A percentile compares a stretch with the other conserved stretches of the same genome.
phyloP scores from a whole-genome alignment of 2,888 invertebrate species.

The Chironomus riparius region DNA sequence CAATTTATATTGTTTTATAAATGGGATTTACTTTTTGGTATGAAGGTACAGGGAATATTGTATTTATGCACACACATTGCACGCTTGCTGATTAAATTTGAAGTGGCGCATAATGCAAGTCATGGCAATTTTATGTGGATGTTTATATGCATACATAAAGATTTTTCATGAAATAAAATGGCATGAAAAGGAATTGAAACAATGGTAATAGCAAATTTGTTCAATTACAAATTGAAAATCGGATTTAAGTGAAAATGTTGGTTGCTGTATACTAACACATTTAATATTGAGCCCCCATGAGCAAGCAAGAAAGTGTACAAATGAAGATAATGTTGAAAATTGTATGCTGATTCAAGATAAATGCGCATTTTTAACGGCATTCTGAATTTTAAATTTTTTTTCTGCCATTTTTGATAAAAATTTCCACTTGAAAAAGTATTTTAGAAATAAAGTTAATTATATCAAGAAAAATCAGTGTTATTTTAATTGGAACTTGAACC shows the following conservation, averaged over 20 bases:
- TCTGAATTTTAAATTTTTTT: no score
- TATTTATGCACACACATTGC: constrained; percentile 2
- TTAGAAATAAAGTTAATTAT: no score
- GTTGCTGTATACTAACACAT: neutral
- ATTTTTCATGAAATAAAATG: neutral
- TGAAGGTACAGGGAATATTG: neutral
- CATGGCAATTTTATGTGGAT: neutral
- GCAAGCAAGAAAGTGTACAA: neutral
- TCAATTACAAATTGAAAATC: constrained; percentile 10
- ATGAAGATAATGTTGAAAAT: no score
- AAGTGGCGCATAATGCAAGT: constrained; percentile 21
- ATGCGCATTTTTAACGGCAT: no score
- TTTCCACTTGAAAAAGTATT: no score
- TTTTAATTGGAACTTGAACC: no score
- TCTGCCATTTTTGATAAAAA: no score
- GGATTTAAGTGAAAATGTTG: neutral
- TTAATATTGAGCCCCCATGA: neutral
- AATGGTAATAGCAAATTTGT: constrained; percentile 24
- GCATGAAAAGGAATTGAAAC: neutral
- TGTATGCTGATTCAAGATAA: no score
- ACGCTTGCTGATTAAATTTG: constrained; percentile 3
- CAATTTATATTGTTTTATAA: neutral
- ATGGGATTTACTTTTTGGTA: neutral
- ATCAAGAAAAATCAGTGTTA: no score
- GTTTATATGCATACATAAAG: neutral